Evolutionary conservation across 2,888 invertebrate species (phyloP).

Genomic region (Cephus rjabovi): DNA sequence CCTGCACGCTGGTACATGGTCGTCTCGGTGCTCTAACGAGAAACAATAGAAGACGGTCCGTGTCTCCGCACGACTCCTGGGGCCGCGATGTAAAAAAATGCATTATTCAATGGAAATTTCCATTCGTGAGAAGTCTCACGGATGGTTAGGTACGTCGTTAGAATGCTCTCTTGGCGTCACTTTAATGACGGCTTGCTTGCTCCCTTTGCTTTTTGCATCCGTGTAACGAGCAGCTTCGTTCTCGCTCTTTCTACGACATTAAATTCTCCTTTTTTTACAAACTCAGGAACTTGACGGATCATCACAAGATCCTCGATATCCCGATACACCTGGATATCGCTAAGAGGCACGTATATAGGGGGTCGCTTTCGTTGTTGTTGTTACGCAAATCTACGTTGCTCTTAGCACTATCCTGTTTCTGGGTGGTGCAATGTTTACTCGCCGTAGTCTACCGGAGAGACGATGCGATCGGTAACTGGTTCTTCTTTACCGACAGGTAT

Average conservation of each 20-base stretch:
- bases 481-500: too few relatives aligned
- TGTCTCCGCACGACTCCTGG: not conserved
- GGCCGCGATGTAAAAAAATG: constrained; percentile 38
- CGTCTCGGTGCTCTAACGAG: not conserved
- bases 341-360: too few relatives aligned
- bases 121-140: constrained; percentile 56
- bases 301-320: not conserved
- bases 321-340: not conserved
- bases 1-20: not conserved
- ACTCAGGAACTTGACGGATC: not conserved
- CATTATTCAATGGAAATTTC: constrained; percentile 60
- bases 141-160: constrained; percentile 57
- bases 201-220: constrained; percentile 45
- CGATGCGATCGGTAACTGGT: too few relatives aligned
- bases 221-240: constrained; percentile 43
- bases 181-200: constrained; percentile 52
- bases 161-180: constrained; percentile 60
- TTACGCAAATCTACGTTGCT: too few relatives aligned
- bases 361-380: too few relatives aligned
- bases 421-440: too few relatives aligned
- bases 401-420: too few relatives aligned
- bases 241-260: constrained; percentile 21
- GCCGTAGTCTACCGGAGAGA: too few relatives aligned
- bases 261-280: not conserved
- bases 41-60: not conserved